Evolutionary conservation across 2,888 invertebrate genomes (phyloP), one percentile per base, ranked within the genome.

Genomic region (Amorpha juglandis): DNA sequence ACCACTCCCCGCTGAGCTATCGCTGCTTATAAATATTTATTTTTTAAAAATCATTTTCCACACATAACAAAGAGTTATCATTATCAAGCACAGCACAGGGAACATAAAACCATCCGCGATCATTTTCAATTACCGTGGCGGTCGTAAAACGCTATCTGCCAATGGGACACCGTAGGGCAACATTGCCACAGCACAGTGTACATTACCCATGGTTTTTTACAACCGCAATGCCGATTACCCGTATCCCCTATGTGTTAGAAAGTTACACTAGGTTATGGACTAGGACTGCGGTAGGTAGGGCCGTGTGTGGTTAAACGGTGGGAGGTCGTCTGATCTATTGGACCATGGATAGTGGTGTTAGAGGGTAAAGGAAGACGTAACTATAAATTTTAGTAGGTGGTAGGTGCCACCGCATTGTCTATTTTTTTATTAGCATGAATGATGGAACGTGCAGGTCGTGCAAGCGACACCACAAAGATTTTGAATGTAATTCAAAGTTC

Each of bases 181-280:
- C 74, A 75, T 75, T 79, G 74, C 70, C 69, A 42, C 69, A 42
- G 42, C 45, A 63, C 51, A 63, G 27, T 66, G 48, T 45, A 70
- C 65, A 33, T 63, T 63, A 21, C n/a, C 51, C 35, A 42, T 53
- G 69, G 65, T 70, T 80, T 80, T 81, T 82, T 79, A 76, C 70
- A 81, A 89, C 90, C 90, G 70, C 90, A 89, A 76, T 81, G 79
- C 77, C 83, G 85, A 91, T 90, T 90, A 90, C 90, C 91, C 90
- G 79, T 89, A 91, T 85, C 88, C 90, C 89, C 76, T 88, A 89
- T 90, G 80, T 71, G 78, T 83, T 87, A 87, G 84, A 86, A 81
- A 81, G 63, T 52, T 53, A 53, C 38, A 51, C 38, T 45, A 62
- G 50, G 21, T 52, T 45, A 14, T 11, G 38, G 6, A 38, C 27